Evolutionary conservation across 2,888 invertebrate genomes (phyloP), one percentile per base, ranked within the genome.

Genomic region (Sphaeridia pumilis): DNA sequence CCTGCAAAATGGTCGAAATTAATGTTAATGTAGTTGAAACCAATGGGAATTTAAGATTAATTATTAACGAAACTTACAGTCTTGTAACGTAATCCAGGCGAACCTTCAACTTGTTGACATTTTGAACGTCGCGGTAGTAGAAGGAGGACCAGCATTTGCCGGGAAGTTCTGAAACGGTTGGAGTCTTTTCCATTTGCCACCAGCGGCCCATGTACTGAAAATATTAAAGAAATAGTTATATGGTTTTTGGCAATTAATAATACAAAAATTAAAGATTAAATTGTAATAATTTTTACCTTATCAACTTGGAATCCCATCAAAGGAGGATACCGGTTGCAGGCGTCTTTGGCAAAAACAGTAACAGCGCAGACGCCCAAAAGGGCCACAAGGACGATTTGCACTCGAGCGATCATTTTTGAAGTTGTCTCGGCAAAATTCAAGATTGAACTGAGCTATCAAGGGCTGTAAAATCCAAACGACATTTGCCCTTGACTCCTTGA

Each of bases 151-250:
- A 67, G 50, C 67, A 67, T 42, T 66, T 63, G 27, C 67, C 67
- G 5, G 67, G 67, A n/a, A 65, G 58, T 38, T 65, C 67, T 41
- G 65, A 65, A 4, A 64, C 62, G 3, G 65, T 63, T 21, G 66
- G 67, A 2, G 61, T 61, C 46, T 66, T 67, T 52, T 67, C 67
- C 59, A 66, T 66, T 56, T 67, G 67, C 65, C 63, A 67, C 65
- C 66, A 67, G 42, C 65, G 50, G 5, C 67, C 66, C 54, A 66
- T 58, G 49, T 67, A 67, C 66, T 67, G 54, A 12, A 55, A 42
- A 46, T 22, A 34, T 34, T n/a, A 38, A 17, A 17, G 22, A 20
- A 57, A 43, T 27, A 26, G 20, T 43, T 20, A n/a, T 31, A 10
- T 31, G 17, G 20, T 38, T 38, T 38, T 17, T 38, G 12, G 5